Evolutionary conservation across 2,113 vertebrate genomes (phyloP), one percentile per base, ranked within the genome.

Genomic region (Gobius niger): DNA sequence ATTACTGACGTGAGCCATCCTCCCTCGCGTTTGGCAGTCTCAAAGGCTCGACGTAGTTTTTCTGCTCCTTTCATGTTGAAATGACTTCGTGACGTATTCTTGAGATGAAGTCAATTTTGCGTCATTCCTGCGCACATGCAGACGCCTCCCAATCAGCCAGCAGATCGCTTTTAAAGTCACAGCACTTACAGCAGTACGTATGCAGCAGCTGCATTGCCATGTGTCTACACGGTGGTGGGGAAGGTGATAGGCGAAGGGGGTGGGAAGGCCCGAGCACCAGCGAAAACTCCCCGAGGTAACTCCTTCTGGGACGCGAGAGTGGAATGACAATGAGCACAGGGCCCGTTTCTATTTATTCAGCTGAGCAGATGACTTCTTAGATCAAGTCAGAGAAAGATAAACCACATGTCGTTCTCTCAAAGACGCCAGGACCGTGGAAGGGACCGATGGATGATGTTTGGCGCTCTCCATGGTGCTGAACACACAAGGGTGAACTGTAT

Each of bases 41-140:
- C 47, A 61, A 41, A 63, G 64, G 44, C 34, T 70, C 63, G 54
- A 60, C 18, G 2, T 42, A 64, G 41, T 79, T 77, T 65, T 57
- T 16, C 46, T 10, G 8, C 49, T 71, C 63, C 34, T 84, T 61
- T 61, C 60, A 73, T 75, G 63, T 69, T 75, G 73, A 85, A 87
- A 88, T 86, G 75, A 87, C 84, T 89, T 91, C 84, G 89, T 94
- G 93, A 94, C 91, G 92, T 87, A 85, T 70, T 87, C 51, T 77
- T 59, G 78, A 79, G 89, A 86, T 88, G 89, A 91, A 91, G 89
- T 93, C 83, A 89, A 87, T 81, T 80, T 85, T 93, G 92, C 92
- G 92, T 93, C 93, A 93, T 90, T 91, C 88, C 89, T 93, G 91
- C 92, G 92, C 90, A 93, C 91, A 92, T 82, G 90, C 88, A 83